phyloP scores from a whole-genome alignment of 2,888 invertebrate genomes.

The Cyrtodaria siliqua region DNA sequence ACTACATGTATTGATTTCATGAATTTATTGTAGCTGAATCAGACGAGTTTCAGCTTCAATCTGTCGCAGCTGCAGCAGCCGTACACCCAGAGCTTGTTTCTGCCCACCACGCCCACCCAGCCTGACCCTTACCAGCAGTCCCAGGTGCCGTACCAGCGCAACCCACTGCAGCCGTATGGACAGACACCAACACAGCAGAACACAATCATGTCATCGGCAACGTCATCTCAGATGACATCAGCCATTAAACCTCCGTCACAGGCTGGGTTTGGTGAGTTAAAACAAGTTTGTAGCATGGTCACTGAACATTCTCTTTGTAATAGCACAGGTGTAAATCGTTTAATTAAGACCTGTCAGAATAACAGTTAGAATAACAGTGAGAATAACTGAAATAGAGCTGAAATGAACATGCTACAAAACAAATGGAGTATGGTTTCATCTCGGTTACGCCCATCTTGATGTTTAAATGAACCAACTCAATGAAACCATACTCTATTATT shows the following conservation, averaged over 20 bases:
- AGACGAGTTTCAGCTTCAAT: constrained; percentile 88
- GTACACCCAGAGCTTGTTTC: constrained; percentile 86
- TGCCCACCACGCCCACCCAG: constrained; percentile 89
- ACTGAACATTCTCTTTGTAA: too few species aligned
- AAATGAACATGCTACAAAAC: too few species aligned
- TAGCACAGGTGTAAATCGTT: too few species aligned
- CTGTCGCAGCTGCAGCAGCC: constrained; percentile 77
- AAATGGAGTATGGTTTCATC: too few species aligned
- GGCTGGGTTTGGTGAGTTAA: constrained; percentile 70
- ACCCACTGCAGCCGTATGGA: constrained; percentile 66
- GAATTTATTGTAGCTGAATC: constrained; percentile 66
- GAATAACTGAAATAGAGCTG: too few species aligned
- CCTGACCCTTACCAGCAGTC: constrained; percentile 69
- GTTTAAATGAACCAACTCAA: too few species aligned
- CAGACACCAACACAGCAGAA: constrained; percentile 90
- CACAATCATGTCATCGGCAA: constrained; percentile 95
- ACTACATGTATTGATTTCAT: too few species aligned
- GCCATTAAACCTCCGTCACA: constrained; percentile 89
- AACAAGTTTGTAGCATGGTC: too few species aligned
- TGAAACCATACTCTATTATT: too few species aligned
- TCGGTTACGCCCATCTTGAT: too few species aligned
- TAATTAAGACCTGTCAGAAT: too few species aligned
- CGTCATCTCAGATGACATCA: constrained; percentile 95
- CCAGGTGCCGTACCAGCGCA: constrained; percentile 63
- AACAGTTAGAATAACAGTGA: too few species aligned